These are phyloP conservation scores for Antennarius maculatus DNA, from an alignment of 2,797 vertebrate genomes.

Conservation along the genomic window DNA sequence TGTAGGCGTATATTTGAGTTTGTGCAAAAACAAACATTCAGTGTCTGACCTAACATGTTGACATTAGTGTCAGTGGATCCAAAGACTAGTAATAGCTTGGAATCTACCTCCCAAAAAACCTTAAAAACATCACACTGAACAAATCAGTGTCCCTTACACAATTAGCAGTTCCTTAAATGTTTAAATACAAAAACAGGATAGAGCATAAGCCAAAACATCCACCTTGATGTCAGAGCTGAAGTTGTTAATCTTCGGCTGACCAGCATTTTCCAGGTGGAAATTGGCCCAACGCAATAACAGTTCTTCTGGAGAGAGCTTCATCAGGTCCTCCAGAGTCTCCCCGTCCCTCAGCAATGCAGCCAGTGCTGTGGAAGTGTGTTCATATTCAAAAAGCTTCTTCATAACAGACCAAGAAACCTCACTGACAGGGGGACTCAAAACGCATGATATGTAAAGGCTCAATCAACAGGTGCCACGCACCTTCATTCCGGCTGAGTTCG, in stretches of 20 bases:
- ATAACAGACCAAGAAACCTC: slow-evolving; percentile 17
- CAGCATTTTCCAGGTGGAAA: slow-evolving; percentile 94
- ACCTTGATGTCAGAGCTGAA: slow-evolving; percentile 97
- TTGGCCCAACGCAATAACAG: slow-evolving; percentile 96
- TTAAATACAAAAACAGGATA: neutral
- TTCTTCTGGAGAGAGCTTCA: slow-evolving; percentile 97
- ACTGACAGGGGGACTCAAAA: slow-evolving; percentile 8
- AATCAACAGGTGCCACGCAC: slow-evolving; percentile 64
- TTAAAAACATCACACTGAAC: neutral
- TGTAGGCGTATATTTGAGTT: slow-evolving; percentile 17
- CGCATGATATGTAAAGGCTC: neutral
- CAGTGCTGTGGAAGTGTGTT: slow-evolving; percentile 79
- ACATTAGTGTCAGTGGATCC: slow-evolving; percentile 9
- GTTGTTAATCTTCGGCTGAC: slow-evolving; percentile 91
- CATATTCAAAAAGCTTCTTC: slow-evolving; percentile 29
- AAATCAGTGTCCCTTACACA: neutral
- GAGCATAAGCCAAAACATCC: slow-evolving; percentile 17
- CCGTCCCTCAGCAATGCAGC: slow-evolving; percentile 93
- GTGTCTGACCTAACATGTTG: slow-evolving; percentile 9
- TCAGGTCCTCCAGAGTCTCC: slow-evolving; percentile 94
- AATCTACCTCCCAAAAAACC: neutral
- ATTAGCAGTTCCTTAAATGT: neutral
- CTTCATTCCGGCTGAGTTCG: slow-evolving; percentile 98
- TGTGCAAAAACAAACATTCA: slow-evolving; percentile 40
- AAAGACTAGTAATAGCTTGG: slow-evolving; percentile 4